These are phyloP conservation scores for Drepana arcuata DNA, from an alignment of 1,140 invertebrate species.

Conservation along the genomic window DNA sequence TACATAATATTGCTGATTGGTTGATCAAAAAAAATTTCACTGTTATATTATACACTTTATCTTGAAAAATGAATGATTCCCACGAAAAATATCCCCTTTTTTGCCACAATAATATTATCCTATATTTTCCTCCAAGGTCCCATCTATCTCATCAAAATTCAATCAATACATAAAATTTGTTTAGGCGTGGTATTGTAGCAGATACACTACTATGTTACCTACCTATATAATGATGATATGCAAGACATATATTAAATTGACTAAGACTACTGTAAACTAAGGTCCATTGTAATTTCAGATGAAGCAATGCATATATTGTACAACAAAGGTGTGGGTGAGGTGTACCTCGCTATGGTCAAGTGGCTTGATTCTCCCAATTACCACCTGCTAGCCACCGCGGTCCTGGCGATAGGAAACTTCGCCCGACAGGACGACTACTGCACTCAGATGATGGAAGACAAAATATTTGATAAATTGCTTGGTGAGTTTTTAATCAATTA, in stretches of 20 bases:
- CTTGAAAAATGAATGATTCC: no score
- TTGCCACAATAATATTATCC: no score
- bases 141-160: no score
- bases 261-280: slow-evolving; percentile 1
- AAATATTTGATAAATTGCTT: slow-evolving; percentile 83
- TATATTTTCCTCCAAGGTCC: no score
- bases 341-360: slow-evolving; percentile 80
- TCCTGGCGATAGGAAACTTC: slow-evolving; percentile 91
- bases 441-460: slow-evolving; percentile 84
- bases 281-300: slow-evolving; percentile 77
- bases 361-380: slow-evolving; percentile 84
- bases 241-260: not conserved
- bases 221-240: no score
- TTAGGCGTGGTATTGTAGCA: no score
- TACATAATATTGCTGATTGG: no score
- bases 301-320: slow-evolving; percentile 89
- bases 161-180: no score
- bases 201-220: no score
- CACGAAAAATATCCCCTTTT: no score
- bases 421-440: slow-evolving; percentile 89
- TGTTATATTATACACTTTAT: no score
- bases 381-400: slow-evolving; percentile 84
- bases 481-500: slow-evolving; percentile 48
- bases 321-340: slow-evolving; percentile 77
- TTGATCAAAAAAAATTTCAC: no score